Conservation (phyloP, 2,888 invertebrate species). For the Tipula helvola region DNA sequence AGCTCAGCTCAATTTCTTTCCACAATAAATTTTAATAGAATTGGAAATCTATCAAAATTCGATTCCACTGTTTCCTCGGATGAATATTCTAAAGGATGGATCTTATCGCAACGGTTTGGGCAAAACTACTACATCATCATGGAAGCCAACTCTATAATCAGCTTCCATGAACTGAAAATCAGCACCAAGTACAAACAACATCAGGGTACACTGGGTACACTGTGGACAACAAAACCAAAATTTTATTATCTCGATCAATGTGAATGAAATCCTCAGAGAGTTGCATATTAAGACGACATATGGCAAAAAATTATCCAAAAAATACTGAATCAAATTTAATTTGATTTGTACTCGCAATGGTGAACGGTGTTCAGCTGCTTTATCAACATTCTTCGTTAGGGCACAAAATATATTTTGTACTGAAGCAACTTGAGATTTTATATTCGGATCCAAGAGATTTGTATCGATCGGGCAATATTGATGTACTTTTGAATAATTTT, state of each 20-base stretch:
- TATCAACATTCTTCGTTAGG: constrained; percentile 73
- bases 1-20: no score
- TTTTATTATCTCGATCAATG: constrained; percentile 18
- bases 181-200: background rate
- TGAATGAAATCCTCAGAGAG: constrained; percentile 23
- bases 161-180: constrained; percentile 21
- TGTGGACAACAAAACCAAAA: constrained; percentile 17
- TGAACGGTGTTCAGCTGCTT: constrained; percentile 69
- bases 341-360: constrained; percentile 72
- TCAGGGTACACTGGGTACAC: background rate
- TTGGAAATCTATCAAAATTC: no score
- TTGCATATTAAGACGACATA: constrained; percentile 59
- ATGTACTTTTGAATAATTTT: constrained; percentile 69
- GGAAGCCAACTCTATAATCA: constrained; percentile 43
- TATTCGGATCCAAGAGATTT: constrained; percentile 63
- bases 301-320: constrained; percentile 65
- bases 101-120: constrained; percentile 55
- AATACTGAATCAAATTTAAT: constrained; percentile 68
- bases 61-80: no score
- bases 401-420: constrained; percentile 63
- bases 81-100: no score
- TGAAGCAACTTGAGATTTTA: constrained; percentile 69
- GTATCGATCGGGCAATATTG: constrained; percentile 65
- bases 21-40: no score
- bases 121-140: constrained; percentile 35